phyloP scores from a whole-genome alignment of 2,113 vertebrate species.

The Solenodon paradoxus region DNA sequence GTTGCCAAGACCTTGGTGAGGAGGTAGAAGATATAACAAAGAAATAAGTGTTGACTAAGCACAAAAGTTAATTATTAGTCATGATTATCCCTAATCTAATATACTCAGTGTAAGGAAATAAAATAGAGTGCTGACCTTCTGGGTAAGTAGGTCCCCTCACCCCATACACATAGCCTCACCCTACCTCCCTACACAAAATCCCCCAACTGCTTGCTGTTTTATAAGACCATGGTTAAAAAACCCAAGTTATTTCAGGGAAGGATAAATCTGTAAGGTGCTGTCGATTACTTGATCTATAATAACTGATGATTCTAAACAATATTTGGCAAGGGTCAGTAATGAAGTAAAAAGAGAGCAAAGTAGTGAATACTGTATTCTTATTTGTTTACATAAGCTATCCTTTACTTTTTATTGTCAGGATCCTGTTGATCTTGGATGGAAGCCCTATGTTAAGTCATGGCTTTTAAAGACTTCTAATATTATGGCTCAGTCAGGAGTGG shows the following conservation, averaged over 20 bases:
- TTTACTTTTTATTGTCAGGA: constrained; percentile 58
- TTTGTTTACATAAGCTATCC: neutral
- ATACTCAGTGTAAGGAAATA: neutral
- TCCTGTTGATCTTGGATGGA: constrained; percentile 74
- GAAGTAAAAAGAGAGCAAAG: neutral
- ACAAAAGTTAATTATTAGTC: neutral
- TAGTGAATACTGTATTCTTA: neutral
- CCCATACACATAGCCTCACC: accelerated
- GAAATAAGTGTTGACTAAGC: neutral
- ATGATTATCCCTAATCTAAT: neutral
- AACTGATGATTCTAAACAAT: neutral
- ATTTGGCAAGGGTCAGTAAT: neutral
- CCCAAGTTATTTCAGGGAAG: neutral
- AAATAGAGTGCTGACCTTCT: neutral
- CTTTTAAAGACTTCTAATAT: constrained; percentile 62
- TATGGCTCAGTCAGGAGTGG: constrained; percentile 47
- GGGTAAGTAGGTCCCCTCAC: neutral
- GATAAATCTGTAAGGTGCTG: neutral
- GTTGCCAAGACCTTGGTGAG: neutral
- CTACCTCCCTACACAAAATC: too few species aligned
- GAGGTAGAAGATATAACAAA: neutral
- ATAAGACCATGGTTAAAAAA: neutral
- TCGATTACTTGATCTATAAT: neutral
- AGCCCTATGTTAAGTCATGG: constrained; percentile 74
- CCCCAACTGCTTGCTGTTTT: neutral